Evolutionary conservation across 1,140 invertebrate genomes (phyloP), one percentile per base, ranked within the genome.

Genomic region (Ptiloglossa arizonensis): DNA sequence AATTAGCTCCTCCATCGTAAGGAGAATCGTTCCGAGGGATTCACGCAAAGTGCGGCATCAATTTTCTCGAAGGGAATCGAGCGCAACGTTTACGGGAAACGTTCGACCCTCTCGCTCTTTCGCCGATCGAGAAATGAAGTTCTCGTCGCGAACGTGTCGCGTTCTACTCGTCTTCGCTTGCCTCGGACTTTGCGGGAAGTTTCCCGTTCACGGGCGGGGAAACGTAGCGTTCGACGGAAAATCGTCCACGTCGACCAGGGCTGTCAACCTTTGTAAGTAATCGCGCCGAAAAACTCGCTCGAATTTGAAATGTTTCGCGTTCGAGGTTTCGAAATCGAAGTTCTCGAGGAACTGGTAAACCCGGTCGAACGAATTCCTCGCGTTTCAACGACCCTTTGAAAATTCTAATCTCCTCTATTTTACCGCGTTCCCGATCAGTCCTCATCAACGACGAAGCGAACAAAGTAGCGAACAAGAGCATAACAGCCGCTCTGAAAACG

Each of bases 401-500:
- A n/a, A n/a, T n/a, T n/a, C n/a, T n/a, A n/a, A n/a, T n/a, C n/a
- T n/a, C n/a, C n/a, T n/a, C n/a, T n/a, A n/a, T n/a, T n/a, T n/a
- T n/a, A 41, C 5, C 32, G 19, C 60, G 6, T 56, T 78, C 9
- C 32, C 27, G 13, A 9, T 27, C 75, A 93, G 92, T 92, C 54
- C 76, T 90, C n/a, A 89, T 93, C 71, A 92, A 90, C 82, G 89
- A 88, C 17, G 76, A 80, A 15, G 50, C 32, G 1, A 92, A 93
- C 66, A 75, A 81, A 8, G 59, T 88, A 11, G 90, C 88, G 0
- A 92, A 91, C 57, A 88, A 76, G 52, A 92, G 90, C 73, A 82
- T 93, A 29, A 79, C 32, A 1, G 89, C 80, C 50, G 78, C 90
- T 0, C n/a, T 93, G 54, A 88, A 89, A 22, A 56, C 50, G 1